phyloP scores from a whole-genome alignment of 1,140 invertebrate species.

The Drosophila miranda region DNA sequence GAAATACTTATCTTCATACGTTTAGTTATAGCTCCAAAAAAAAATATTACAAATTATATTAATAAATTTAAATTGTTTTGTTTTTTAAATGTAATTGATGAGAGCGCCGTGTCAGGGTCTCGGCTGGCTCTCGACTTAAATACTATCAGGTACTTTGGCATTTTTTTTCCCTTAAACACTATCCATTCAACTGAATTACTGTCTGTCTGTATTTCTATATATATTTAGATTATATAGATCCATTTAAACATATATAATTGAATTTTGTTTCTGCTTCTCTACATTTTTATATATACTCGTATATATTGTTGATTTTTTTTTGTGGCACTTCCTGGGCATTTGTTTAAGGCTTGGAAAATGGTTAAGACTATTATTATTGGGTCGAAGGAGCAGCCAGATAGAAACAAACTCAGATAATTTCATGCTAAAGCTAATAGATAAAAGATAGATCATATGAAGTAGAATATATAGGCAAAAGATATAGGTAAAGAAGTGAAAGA shows the following conservation, averaged over 20 bases:
- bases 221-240: conserved; percentile 25
- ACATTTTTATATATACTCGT: not conserved
- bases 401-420: too few relatives aligned
- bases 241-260: conserved; percentile 41
- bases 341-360: not conserved
- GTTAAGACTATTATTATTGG: too few relatives aligned
- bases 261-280: not conserved
- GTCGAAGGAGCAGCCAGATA: too few relatives aligned
- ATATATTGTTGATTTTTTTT: not conserved
- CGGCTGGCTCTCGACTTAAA: conserved; percentile 46
- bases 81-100: conserved; percentile 22
- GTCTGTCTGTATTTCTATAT: conserved; percentile 21
- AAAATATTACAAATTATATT: conserved; percentile 4
- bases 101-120: not conserved
- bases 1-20: conserved; percentile 5
- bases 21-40: conserved; percentile 32
- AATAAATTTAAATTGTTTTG: not conserved
- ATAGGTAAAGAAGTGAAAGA: too few relatives aligned
- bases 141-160: conserved; percentile 82
- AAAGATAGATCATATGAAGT: too few relatives aligned
- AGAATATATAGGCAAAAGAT: too few relatives aligned
- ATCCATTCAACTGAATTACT: conserved; percentile 27
- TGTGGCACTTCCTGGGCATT: not conserved
- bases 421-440: too few relatives aligned
- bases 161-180: conserved; percentile 24